phyloP scores from a whole-genome alignment of 2,113 vertebrate genomes.

The Pogonocichla stellata region DNA sequence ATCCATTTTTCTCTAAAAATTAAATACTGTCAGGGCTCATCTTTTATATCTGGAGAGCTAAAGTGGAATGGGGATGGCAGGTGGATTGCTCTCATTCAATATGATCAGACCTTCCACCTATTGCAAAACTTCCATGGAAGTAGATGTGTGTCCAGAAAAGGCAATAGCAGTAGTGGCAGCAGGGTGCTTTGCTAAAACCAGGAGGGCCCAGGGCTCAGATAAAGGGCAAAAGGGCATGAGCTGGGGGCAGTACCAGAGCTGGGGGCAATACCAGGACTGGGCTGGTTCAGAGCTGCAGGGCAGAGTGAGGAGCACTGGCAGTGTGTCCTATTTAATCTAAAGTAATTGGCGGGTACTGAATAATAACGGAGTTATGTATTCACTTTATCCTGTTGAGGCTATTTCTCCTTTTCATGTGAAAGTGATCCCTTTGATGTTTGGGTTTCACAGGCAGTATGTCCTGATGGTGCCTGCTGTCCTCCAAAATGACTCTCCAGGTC shows the following conservation, averaged over 20 bases:
- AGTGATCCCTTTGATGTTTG: not conserved
- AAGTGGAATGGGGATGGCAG: not conserved
- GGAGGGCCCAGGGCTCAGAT: not conserved
- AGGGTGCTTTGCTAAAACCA: not conserved
- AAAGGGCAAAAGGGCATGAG: not conserved
- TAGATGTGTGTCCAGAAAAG: not conserved
- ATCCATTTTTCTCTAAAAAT: not conserved
- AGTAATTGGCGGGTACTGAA: not conserved
- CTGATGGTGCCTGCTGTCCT: slow-evolving; percentile 65
- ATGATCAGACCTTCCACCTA: not conserved
- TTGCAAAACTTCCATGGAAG: not conserved
- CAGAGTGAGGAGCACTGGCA: not conserved
- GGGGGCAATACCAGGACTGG: not conserved
- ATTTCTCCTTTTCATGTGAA: not conserved
- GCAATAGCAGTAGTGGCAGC: not conserved
- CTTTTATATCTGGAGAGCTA: not conserved
- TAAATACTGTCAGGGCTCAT: not conserved
- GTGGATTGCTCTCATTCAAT: not conserved
- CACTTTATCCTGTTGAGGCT: not conserved
- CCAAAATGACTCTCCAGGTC: slow-evolving; percentile 25
- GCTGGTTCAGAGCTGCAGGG: not conserved
- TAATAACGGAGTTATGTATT: not conserved
- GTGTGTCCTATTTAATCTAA: not conserved
- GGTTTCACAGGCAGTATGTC: slow-evolving; percentile 59
- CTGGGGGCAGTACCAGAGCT: not conserved